Percentiles rank a stretch among this genome's conserved stretches.
Evolutionary conservation across 2,797 vertebrate genomes (phyloP).

Genomic region (Syndactyla subalaris): DNA sequence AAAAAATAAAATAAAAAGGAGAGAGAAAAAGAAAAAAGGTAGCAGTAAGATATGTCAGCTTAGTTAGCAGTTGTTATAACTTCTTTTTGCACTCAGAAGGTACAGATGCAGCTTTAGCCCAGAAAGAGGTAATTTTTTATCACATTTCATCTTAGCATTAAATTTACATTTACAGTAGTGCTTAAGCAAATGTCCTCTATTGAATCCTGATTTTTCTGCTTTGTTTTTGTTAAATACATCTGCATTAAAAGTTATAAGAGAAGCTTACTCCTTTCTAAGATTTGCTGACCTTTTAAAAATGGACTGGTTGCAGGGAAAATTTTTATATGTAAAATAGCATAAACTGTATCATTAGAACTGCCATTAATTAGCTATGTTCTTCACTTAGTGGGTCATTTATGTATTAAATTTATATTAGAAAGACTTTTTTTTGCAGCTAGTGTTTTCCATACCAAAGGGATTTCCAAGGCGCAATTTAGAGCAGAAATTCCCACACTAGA

Average conservation of each 20-base stretch:
- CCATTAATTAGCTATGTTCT: background rate
- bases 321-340: background rate
- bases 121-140: background rate
- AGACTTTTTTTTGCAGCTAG: background rate
- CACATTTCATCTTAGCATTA: background rate
- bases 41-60: background rate
- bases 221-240: background rate
- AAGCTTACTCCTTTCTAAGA: background rate
- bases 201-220: background rate
- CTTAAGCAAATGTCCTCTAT: background rate
- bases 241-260: background rate
- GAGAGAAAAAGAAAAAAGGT: background rate
- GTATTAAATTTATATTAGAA: background rate
- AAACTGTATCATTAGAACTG: background rate
- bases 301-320: background rate
- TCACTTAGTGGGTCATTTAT: background rate
- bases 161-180: background rate
- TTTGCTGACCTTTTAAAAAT: background rate
- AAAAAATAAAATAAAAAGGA: rapidly evolving
- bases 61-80: background rate
- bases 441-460: background rate
- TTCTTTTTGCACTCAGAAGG: background rate
- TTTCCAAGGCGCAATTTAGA: background rate
- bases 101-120: background rate
- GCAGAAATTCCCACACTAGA: background rate